phyloP scores from a whole-genome alignment of 2,888 invertebrate species.

The Drosophila parthenogenetica region DNA sequence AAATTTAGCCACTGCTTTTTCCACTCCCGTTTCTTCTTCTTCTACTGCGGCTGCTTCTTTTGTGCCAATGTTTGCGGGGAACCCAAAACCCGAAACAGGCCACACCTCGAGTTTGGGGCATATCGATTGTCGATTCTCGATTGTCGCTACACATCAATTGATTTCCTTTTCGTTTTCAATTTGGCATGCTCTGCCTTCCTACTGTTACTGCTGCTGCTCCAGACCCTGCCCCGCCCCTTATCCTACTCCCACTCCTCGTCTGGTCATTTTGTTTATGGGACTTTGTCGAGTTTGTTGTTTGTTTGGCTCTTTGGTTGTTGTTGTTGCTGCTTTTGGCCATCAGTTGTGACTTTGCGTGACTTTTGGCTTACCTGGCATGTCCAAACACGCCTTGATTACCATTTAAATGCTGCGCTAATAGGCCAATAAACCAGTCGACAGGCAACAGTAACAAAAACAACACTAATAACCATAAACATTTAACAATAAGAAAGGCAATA shows the following conservation, averaged over 20 bases:
- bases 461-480: slow-evolving; percentile 26
- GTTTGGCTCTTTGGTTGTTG: slow-evolving; percentile 19
- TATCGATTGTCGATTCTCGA: slow-evolving; percentile 69
- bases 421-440: slow-evolving; percentile 76
- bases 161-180: slow-evolving; percentile 80
- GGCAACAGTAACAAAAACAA: slow-evolving; percentile 37
- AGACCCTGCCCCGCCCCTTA: no score
- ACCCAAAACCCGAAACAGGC: slow-evolving; percentile 8
- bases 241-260: slow-evolving; percentile 18
- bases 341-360: slow-evolving; percentile 79
- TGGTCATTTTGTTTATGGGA: slow-evolving; percentile 59
- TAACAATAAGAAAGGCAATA: slow-evolving; percentile 25
- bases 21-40: not conserved
- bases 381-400: slow-evolving; percentile 74
- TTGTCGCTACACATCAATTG: slow-evolving; percentile 79
- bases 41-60: not conserved
- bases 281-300: slow-evolving; percentile 47
- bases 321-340: slow-evolving; percentile 36
- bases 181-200: slow-evolving; percentile 44
- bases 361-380: slow-evolving; percentile 67
- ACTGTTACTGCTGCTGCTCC: not conserved
- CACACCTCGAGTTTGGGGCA: slow-evolving; percentile 50
- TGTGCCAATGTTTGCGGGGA: slow-evolving; percentile 16
- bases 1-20: no score
- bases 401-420: slow-evolving; percentile 79